phyloP scores from a whole-genome alignment of 35 echinoderm and acorn worm species.

The Amphiura filiformis region DNA sequence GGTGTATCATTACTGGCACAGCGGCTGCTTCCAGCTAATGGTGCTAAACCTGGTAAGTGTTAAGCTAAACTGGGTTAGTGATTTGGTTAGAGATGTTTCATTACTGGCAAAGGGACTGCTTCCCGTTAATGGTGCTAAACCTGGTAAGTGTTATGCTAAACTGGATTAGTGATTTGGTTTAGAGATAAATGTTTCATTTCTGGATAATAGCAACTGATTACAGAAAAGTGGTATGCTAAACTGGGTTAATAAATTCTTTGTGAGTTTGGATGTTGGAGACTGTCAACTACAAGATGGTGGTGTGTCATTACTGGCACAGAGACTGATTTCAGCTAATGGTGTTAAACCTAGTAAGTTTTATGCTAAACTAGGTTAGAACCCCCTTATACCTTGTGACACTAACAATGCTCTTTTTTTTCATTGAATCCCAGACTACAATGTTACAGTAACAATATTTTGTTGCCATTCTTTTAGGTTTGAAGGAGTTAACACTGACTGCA shows the following conservation, averaged over 20 bases:
- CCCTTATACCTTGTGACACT: too few relatives aligned
- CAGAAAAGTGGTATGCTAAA: conserved; percentile 42
- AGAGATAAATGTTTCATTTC: conserved; percentile 15
- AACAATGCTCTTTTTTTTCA: too few relatives aligned
- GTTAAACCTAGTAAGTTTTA: conserved; percentile 44
- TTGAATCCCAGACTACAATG: too few relatives aligned
- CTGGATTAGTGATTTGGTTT: conserved; percentile 16
- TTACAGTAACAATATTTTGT: too few relatives aligned
- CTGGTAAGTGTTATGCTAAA: conserved; percentile 46
- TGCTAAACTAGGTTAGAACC: too few relatives aligned
- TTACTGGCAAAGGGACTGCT: conserved; percentile 23
- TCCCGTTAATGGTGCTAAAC: conserved; percentile 33
- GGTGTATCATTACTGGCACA: conserved; percentile 21
- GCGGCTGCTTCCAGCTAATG: conserved; percentile 30
- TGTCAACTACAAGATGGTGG: conserved; percentile 40
- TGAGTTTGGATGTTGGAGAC: conserved; percentile 38
- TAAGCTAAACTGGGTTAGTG: conserved; percentile 23
- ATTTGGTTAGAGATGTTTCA: conserved; percentile 31
- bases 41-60: conserved; percentile 49
- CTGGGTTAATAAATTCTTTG: conserved; percentile 22
- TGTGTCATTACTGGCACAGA: conserved; percentile 6
- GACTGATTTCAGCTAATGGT: conserved; percentile 26
- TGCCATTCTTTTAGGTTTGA: conserved; percentile 17
- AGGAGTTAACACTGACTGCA: conserved; percentile 40
- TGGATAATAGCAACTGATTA: conserved; percentile 26